These are phyloP conservation scores for Julus scanicus DNA, from an alignment of 2,888 invertebrate species.

Conservation along the genomic window DNA sequence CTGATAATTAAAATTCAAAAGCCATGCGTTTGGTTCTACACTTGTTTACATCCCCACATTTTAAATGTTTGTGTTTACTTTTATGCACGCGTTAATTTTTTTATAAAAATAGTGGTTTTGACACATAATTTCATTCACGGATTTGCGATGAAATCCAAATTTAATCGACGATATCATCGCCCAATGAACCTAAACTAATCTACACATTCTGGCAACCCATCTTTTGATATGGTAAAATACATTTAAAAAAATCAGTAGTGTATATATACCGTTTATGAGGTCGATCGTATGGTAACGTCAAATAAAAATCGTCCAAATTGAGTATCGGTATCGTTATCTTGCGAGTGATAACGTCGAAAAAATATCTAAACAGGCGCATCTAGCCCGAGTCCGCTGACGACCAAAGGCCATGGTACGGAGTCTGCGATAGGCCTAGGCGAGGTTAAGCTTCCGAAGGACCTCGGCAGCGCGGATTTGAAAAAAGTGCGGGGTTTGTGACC, in stretches of 20 bases:
- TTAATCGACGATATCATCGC: too few species aligned
- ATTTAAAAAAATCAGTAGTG: neutral
- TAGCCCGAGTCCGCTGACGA: neutral
- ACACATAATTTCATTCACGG: neutral
- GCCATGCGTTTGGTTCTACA: too few species aligned
- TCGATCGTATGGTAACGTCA: neutral
- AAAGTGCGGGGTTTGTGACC: constrained; percentile 1
- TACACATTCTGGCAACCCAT: too few species aligned
- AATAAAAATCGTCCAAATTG: neutral
- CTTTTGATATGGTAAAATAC: neutral
- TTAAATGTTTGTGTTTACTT: too few species aligned
- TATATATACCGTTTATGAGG: neutral
- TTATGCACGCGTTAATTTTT: too few species aligned
- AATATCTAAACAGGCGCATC: neutral
- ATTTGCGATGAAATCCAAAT: neutral
- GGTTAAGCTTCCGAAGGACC: neutral
- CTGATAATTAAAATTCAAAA: too few species aligned
- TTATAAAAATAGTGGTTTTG: too few species aligned
- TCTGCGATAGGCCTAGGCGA: constrained; percentile 2
- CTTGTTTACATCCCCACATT: too few species aligned
- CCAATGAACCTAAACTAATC: too few species aligned
- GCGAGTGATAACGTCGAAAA: too few species aligned
- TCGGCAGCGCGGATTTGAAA: too few species aligned
- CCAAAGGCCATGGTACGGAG: constrained; percentile 3
- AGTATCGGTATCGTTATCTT: neutral